phyloP scores from a whole-genome alignment of 2,888 invertebrate genomes.

The Campaea margaritaria region DNA sequence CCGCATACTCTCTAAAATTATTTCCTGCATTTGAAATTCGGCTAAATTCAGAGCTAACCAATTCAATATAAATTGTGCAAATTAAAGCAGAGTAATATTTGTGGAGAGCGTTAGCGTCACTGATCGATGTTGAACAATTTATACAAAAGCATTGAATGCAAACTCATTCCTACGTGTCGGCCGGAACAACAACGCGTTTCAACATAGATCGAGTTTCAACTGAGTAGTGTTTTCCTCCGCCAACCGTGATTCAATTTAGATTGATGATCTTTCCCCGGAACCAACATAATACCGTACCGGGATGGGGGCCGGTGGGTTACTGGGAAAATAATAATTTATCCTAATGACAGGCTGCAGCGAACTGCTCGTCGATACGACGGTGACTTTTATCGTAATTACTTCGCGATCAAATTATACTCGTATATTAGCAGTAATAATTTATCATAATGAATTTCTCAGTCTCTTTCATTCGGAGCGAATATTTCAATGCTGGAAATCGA shows the following conservation, averaged over 20 bases:
- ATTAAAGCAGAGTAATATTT: slow-evolving; percentile 16
- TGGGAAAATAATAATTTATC: slow-evolving; percentile 42
- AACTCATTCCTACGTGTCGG: slow-evolving; percentile 43
- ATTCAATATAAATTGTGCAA: slow-evolving; percentile 9
- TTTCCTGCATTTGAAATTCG: neutral
- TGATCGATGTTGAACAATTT: slow-evolving; percentile 39
- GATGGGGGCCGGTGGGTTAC: slow-evolving; percentile 27
- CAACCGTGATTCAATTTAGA: slow-evolving; percentile 45
- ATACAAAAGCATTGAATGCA: slow-evolving; percentile 40
- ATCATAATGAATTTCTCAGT: no score
- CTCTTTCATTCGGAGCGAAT: no score
- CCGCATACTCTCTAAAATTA: neutral
- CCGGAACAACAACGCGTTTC: slow-evolving; percentile 37
- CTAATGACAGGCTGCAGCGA: slow-evolving; percentile 42
- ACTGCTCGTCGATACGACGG: slow-evolving; percentile 23
- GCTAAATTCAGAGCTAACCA: neutral
- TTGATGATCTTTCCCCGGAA: slow-evolving; percentile 44
- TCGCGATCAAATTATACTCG: slow-evolving; percentile 18
- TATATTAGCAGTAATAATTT: neutral
- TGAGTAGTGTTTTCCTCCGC: slow-evolving; percentile 44
- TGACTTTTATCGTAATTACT: slow-evolving; percentile 36
- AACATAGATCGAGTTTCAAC: slow-evolving; percentile 43
- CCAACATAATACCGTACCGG: slow-evolving; percentile 41
- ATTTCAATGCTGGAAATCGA: no score
- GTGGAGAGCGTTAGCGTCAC: slow-evolving; percentile 19